These are phyloP conservation scores for Antheraea mylitta DNA, from an alignment of 1,140 invertebrate genomes.

Conservation along the genomic window DNA sequence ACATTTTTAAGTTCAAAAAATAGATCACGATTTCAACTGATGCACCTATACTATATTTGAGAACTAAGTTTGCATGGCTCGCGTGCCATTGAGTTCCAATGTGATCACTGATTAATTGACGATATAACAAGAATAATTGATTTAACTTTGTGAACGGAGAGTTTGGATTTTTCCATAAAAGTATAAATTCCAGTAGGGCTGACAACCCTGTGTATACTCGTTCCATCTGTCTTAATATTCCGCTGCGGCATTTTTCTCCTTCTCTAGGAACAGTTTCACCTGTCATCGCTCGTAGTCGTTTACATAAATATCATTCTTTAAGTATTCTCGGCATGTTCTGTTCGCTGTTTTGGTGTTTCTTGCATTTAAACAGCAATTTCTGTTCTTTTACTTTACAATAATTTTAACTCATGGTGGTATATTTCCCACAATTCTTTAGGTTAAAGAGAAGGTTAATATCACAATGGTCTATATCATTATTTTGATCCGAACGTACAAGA, in stretches of 20 bases:
- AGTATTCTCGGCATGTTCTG: constrained; percentile 50
- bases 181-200: background rate
- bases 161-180: too few relatives aligned
- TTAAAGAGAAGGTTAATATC: background rate
- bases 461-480: background rate
- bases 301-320: constrained; percentile 61
- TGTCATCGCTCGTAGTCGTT: constrained; percentile 46
- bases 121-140: too few relatives aligned
- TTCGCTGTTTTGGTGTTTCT: constrained; percentile 5
- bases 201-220: constrained; percentile 1
- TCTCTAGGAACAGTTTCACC: constrained; percentile 51
- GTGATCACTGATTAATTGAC: too few relatives aligned
- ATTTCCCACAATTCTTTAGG: too few relatives aligned
- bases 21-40: too few relatives aligned
- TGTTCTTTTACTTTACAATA: background rate
- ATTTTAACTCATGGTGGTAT: background rate
- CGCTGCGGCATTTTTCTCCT: constrained; percentile 37
- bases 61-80: too few relatives aligned
- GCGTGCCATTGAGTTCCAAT: too few relatives aligned
- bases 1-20: too few relatives aligned
- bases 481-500: background rate
- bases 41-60: too few relatives aligned
- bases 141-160: too few relatives aligned
- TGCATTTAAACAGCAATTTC: background rate
- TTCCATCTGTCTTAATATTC: constrained; percentile 32